Evolutionary conservation across 2,888 invertebrate species (phyloP), one percentile per base, ranked within the genome.

Genomic region (Lepidocyrtoides sp.): DNA sequence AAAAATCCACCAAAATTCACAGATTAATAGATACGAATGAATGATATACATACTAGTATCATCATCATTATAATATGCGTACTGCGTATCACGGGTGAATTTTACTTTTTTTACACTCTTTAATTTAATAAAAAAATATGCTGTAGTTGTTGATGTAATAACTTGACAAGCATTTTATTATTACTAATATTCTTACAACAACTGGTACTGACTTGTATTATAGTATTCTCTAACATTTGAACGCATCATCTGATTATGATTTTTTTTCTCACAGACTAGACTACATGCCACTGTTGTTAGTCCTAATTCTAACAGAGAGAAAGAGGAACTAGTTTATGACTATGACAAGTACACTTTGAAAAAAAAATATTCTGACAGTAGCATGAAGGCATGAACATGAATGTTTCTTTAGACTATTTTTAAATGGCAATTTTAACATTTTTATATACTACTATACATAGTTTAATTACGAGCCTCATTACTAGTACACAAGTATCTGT

Each of bases 381-480:
- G 29, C 51, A 77, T n/a, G 77, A n/a, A n/a, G n/a, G n/a, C 29
- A 51, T 77, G 26, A 12, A 14, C 48, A 77, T 23, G 29, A 26
- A 51, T 77, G 51, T 32, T 2, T 17, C 4, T 29, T 29, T 51
- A 26, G 1, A 77, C n/a, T 14, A 77, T 51, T 77, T 29, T 51
- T 29, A 75, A 23, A 66, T 66, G 66, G 36, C 69, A 36, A 69
- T n/a, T n/a, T n/a, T n/a, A n/a, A n/a, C n/a, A 41, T 17, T 69
- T 69, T 69, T 36, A 29, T 41, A 69, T 12, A 12, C n/a, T n/a
- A 5, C 12, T 36, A 36, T 36, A n/a, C n/a, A n/a, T 75, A 17
- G 26, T 77, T 77, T 77, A 51, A 77, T n/a, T n/a, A n/a, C 77
- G 26, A 51, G 77, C 12, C 51, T 77, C 77, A 77, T 77, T 77